A percentile compares a stretch with the other conserved stretches of the same genome.
Conservation (phyloP, 2,888 invertebrate species). For the Standfussiana lucernea region DNA sequence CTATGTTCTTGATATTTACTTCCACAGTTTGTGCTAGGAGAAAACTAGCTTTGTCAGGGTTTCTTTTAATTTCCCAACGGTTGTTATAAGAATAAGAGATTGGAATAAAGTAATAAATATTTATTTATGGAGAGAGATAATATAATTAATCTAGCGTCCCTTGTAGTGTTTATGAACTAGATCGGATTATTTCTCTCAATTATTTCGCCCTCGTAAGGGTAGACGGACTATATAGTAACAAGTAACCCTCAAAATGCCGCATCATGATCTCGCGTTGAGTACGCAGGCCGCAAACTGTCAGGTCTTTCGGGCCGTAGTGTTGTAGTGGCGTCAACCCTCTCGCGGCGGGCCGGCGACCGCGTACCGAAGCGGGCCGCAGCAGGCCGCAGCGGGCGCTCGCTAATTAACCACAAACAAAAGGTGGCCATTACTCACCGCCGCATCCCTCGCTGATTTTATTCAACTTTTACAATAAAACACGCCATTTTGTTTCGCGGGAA, state of each 20-base stretch:
- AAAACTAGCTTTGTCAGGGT: slow-evolving; percentile 28
- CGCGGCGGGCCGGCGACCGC: slow-evolving; percentile 45
- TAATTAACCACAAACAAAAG: slow-evolving; percentile 76
- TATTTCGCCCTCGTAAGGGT: not conserved
- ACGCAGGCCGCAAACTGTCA: slow-evolving; percentile 56
- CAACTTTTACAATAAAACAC: slow-evolving; percentile 68
- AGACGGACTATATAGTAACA: not conserved
- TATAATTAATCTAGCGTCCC: slow-evolving; percentile 4
- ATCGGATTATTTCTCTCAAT: slow-evolving; percentile 8
- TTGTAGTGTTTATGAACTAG: slow-evolving; percentile 4
- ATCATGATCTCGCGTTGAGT: slow-evolving; percentile 24
- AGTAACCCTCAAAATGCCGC: slow-evolving; percentile 5
- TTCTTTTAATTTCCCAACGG: slow-evolving; percentile 45
- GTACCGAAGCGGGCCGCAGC: slow-evolving; percentile 41
- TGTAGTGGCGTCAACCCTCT: slow-evolving; percentile 47
- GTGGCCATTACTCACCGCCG: slow-evolving; percentile 70
- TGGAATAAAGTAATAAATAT: slow-evolving; percentile 28
- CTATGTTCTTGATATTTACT: slow-evolving; percentile 34
- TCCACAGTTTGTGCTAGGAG: slow-evolving; percentile 22
- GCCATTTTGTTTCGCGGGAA: slow-evolving; percentile 61
- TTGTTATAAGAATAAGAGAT: slow-evolving; percentile 17
- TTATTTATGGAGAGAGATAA: slow-evolving; percentile 23
- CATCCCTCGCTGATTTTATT: slow-evolving; percentile 69
- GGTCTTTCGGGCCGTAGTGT: slow-evolving; percentile 39
- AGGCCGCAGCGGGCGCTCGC: slow-evolving; percentile 62